Conservation (phyloP, 2,888 invertebrate genomes). For the Xestoiulus laeticollis region DNA sequence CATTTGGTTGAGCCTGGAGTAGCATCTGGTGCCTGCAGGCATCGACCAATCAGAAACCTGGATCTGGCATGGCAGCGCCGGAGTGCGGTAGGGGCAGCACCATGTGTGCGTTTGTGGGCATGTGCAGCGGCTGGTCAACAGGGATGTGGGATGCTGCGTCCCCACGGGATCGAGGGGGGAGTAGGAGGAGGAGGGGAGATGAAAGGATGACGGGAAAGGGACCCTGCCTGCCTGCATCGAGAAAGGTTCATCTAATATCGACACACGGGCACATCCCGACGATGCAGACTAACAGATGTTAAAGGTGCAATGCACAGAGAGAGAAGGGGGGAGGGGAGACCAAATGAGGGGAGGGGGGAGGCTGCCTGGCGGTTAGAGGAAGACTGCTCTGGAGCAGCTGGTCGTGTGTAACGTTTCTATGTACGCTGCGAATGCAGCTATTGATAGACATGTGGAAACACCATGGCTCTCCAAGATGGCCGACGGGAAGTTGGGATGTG, state of each 20-base stretch:
- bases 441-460: background rate
- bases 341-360: background rate
- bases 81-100: conserved; percentile 2
- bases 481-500: background rate
- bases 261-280: background rate
- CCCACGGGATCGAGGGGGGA: conserved; percentile 32
- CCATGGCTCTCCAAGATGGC: background rate
- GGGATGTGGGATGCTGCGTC: conserved; percentile 30
- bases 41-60: background rate
- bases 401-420: conserved; percentile 32
- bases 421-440: background rate
- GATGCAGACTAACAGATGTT: conserved; percentile 44
- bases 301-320: conserved; percentile 24
- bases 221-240: background rate
- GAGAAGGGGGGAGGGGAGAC: background rate
- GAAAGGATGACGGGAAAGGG: background rate
- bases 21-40: conserved; percentile 19
- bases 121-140: conserved; percentile 42
- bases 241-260: conserved; percentile 47
- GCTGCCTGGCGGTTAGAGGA: background rate
- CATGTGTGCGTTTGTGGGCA: conserved; percentile 44
- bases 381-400: background rate
- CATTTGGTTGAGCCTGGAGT: background rate
- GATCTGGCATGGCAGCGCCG: conserved; percentile 11
- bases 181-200: background rate